Evolutionary conservation across 1,140 invertebrate species (phyloP).

Genomic region (Drosophila dunni): DNA sequence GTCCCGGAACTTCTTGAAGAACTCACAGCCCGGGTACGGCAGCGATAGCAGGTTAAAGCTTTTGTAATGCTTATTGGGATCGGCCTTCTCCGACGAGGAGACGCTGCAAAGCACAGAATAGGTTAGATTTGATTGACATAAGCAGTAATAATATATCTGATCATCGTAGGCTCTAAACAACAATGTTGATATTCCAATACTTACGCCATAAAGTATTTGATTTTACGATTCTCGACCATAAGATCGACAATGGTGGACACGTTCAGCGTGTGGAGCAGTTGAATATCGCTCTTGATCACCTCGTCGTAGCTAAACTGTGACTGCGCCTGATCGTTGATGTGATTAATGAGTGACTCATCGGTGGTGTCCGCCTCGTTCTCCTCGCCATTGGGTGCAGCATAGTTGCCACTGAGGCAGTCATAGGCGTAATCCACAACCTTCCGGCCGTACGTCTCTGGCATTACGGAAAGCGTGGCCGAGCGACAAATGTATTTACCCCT

Average conservation of each 20-base stretch:
- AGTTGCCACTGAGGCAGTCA: conserved; percentile 73
- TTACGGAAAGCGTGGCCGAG: conserved; percentile 89
- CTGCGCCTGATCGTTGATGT: conserved; percentile 66
- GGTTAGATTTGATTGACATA: background rate
- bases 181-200: conserved; percentile 52
- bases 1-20: conserved; percentile 87
- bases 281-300: conserved; percentile 90
- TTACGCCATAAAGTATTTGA: conserved; percentile 94
- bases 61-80: conserved; percentile 91
- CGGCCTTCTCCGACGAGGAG: conserved; percentile 95
- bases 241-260: conserved; percentile 93
- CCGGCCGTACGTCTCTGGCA: conserved; percentile 91
- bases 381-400: conserved; percentile 63
- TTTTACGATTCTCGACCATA: conserved; percentile 95
- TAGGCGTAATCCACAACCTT: conserved; percentile 80
- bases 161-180: too few relatives aligned
- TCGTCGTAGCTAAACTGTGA: conserved; percentile 85
- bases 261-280: conserved; percentile 89
- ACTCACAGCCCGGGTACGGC: conserved; percentile 89
- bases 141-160: too few relatives aligned
- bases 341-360: conserved; percentile 82
- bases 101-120: conserved; percentile 86
- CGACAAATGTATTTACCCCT: conserved; percentile 91
- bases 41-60: conserved; percentile 91
- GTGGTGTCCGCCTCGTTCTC: conserved; percentile 75